Base-by-base conservation (phyloP, 53 echinoderm and acorn worm species). In the Astropecten irregularis region DNA sequence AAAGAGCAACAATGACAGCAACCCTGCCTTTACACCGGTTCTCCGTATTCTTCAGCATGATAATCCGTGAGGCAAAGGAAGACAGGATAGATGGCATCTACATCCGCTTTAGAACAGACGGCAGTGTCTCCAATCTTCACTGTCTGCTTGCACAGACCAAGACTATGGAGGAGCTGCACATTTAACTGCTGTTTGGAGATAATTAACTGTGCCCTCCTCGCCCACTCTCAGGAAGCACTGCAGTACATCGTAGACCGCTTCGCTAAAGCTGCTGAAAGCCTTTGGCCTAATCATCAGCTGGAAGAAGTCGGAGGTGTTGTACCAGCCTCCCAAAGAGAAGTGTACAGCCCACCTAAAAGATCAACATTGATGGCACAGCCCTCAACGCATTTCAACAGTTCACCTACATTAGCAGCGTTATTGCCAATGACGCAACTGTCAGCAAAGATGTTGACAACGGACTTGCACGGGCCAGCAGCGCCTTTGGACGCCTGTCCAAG, bases 341-440 rank as follows among this genome's bases (percentile, higher is more conserved):
- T 49, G 27, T 71, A 71, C 71, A 71, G 16, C 25, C 3, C 71
- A 2, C 71, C 48, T n/a, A n/a, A 15, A 19, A 55, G 2, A 55
- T 55, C 21, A 55, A 23, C 25, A 62, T 33, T 22, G 53, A 53
- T 19, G 18, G 34, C 35, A 62, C 62, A 32, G 7, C 1, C 16
- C 54, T 74, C 54, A 54, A 74, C 23, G 50, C 74, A 74, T 53
- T 53, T 15, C 54, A 74, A 33, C 74, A 74, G 29, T 51, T 74
- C 55, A 74, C 32, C 25, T 74, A 74, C 21, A 2, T 71, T 27
- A 4, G 55, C 36, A 53, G 55, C 28, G 55, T 54, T 35, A 74
- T 74, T 5, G 52, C 55, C 29, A 74, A 74, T n/a, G 74, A 74
- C 28, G 8, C 50, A 4, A 72, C 49, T 49, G 34, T 23, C 3